Percentiles rank a stretch among this genome's conserved stretches.
Evolutionary conservation across 2,797 vertebrate species (phyloP).

Genomic region (Smutsia temminckii): DNA sequence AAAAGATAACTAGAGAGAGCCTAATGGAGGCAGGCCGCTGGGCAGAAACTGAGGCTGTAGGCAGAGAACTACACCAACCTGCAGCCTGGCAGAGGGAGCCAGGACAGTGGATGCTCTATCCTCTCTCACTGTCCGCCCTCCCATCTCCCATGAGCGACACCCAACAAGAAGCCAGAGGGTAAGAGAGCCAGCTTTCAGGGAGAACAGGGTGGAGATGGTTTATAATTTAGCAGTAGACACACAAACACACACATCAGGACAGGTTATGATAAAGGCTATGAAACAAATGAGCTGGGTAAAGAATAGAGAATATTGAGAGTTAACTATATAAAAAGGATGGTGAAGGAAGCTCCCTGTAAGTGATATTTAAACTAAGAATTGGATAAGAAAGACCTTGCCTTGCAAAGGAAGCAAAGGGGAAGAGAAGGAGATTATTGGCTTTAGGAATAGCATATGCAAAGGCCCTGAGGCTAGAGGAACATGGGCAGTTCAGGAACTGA

Average conservation of each 20-base stretch:
- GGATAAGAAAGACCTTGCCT: neutral
- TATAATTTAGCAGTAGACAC: neutral
- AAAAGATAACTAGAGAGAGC: constrained; percentile 34
- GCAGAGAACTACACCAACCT: neutral
- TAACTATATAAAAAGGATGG: neutral
- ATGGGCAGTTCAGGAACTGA: neutral
- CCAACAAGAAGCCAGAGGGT: neutral
- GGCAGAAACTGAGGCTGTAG: neutral
- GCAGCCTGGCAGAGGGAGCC: neutral
- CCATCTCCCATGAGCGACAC: neutral
- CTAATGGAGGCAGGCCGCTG: neutral
- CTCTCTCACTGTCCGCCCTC: neutral
- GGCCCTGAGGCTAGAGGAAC: neutral
- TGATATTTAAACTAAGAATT: neutral
- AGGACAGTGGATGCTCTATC: neutral
- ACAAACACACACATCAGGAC: neutral
- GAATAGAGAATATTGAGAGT: neutral
- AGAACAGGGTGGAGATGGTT: neutral
- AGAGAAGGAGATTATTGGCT: neutral
- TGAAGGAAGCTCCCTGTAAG: neutral
- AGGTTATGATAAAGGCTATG: neutral
- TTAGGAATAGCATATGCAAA: neutral
- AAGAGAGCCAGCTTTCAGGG: neutral
- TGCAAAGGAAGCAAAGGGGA: neutral
- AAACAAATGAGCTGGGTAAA: neutral